Evolutionary conservation across 2,888 invertebrate genomes (phyloP), one percentile per base, ranked within the genome.

Genomic region (Ptilodon capucinus): DNA sequence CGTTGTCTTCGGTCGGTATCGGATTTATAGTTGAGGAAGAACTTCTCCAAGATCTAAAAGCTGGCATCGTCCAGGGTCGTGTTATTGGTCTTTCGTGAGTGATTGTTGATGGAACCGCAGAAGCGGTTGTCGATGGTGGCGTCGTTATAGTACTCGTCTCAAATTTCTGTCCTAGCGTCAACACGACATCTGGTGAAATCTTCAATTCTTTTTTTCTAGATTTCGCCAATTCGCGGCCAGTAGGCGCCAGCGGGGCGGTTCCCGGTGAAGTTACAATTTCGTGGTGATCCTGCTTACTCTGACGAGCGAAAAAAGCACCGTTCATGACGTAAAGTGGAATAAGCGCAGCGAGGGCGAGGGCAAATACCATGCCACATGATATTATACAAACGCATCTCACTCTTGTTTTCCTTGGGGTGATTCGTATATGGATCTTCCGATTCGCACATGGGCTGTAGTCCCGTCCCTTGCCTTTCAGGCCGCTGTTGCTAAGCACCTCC

Each of bases 401-500:
- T 25, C 84, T 81, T 13, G 83, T 83, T 63, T 76, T 82, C 65
- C 81, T 80, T 28, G 81, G 76, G 17, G 84, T 77, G 28, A 86
- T 78, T 43, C 88, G 79, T 38, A 88, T 75, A 49, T 89, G 89
- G 46, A 90, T 87, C 19, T n/a, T n/a, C n/a, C n/a, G n/a, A n/a
- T n/a, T n/a, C n/a, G n/a, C n/a, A n/a, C 86, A 89, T 19, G 91
- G 89, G 62, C 90, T 89, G 63, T 89, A 91, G 65, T 92, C 91
- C 44, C 89, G 81, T 48, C 91, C 92, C 64, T 90, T 92, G 54
- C 92, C 91, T 62, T 92, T 91, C 54, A 92, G 69, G 49, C 93
- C 93, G 64, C 93, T 93, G 66, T 93, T 93, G 64, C 79, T 92
- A 50, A 93, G 84, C 64, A 93, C 92, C 76, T 93, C 93, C 77